Conservation (phyloP, 2,113 vertebrate species). For the Rostratula benghalensis region DNA sequence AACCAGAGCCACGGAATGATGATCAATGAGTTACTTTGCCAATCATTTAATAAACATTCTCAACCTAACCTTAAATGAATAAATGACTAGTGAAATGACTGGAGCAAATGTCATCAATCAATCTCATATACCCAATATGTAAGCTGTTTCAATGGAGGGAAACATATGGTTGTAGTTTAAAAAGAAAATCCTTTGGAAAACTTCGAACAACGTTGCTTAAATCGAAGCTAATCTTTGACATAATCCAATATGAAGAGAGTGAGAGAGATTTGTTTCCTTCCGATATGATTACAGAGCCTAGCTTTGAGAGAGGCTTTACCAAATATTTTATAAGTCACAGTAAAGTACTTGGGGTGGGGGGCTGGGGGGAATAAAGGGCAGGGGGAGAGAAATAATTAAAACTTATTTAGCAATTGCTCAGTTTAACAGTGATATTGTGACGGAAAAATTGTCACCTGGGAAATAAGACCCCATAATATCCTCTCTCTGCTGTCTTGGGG, state of each 20-base stretch:
- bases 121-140: constrained; percentile 43
- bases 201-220: not conserved
- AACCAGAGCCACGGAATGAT: not conserved
- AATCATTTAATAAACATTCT: constrained; percentile 60
- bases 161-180: constrained; percentile 75
- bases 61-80: constrained; percentile 50
- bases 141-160: constrained; percentile 52
- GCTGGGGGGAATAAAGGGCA: not conserved
- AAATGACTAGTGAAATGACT: constrained; percentile 64
- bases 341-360: not conserved
- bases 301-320: constrained; percentile 20
- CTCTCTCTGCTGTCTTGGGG: not conserved
- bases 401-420: not conserved
- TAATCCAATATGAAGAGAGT: constrained; percentile 68
- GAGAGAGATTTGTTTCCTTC: constrained; percentile 67
- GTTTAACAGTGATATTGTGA: not conserved
- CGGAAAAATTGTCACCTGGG: not conserved
- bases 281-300: not conserved
- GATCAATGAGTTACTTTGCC: constrained; percentile 47
- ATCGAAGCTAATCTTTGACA: constrained; percentile 71
- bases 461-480: not conserved
- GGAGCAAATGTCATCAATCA: constrained; percentile 68
- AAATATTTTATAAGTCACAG: not conserved
- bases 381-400: not conserved
- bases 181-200: constrained; percentile 71